These are phyloP conservation scores for Acropora yongei DNA, from an alignment of 64 coral and sea anemone genomes.

Conservation along the genomic window DNA sequence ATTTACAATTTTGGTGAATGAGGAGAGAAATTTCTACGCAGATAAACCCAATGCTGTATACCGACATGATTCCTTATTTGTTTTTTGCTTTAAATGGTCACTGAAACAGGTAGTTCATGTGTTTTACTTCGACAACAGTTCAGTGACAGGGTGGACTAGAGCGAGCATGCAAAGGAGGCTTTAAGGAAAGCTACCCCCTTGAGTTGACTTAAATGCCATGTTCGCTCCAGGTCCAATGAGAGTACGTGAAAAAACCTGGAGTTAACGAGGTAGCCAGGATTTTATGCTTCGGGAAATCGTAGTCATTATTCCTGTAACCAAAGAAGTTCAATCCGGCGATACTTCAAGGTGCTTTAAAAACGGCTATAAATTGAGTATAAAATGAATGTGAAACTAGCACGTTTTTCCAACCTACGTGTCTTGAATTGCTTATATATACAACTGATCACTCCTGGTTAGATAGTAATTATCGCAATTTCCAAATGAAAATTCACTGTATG, in stretches of 20 bases:
- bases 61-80: no score
- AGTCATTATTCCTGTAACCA: not conserved
- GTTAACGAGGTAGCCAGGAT: not conserved
- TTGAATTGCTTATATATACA: constrained; percentile 16
- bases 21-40: no score
- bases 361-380: constrained; percentile 31
- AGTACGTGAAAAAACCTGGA: not conserved
- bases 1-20: no score
- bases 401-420: not conserved
- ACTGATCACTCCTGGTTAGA: not conserved
- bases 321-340: not conserved
- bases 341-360: not conserved
- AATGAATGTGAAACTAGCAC: not conserved
- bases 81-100: no score
- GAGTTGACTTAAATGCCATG: no score
- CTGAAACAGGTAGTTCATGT: no score
- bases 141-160: no score
- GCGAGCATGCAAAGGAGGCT: not conserved
- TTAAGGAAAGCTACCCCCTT: not conserved
- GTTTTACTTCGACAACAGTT: no score
- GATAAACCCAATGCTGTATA: no score
- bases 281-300: not conserved
- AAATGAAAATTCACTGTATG: not conserved
- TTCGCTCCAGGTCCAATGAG: no score
- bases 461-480: not conserved